Base-by-base conservation (phyloP, 2,797 vertebrate species). In the Zalophus californianus region DNA sequence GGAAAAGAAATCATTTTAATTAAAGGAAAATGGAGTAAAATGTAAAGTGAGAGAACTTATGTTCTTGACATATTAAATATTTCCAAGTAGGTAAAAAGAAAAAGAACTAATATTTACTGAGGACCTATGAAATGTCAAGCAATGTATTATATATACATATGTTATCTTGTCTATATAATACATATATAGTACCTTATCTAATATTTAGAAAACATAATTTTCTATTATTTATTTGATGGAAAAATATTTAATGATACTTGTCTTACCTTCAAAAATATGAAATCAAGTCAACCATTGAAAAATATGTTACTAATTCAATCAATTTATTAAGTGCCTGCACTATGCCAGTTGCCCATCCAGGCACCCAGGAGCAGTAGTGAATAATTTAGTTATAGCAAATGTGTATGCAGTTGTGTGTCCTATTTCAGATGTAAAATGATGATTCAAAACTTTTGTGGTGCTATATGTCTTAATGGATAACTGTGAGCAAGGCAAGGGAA, bases 21-120 rank as follows among this genome's bases (percentile, higher is more conserved):
- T 94, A 96, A 94, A 87, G 68, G 9, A 92, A 95, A 94, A 93
- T 84, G 52, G 18, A 13, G 79, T 87, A 86, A 97, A 98, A 95
- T 62, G 35, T 29, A 85, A 97, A 96, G 2, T 20, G 20, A 83
- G 29, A 94, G 23, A 96, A 95, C 85, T 92, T 83, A 60, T 50
- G 2, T n/a, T 70, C 96, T 91, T 97, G 62, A 73, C 60, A 82
- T 78, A 85, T 85, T 72, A 84, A 95, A 66, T 91, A 95, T 73
- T 92, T 97, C 38, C 56, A 95, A 56, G 86, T 79, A 96, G 52
- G 38, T 92, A 54, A 29, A 64, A 78, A 5, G 4, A 0, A 75
- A 80, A 15, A 94, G 4, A 75, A 68, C 50, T 91, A 79, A 79
- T 90, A 90, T 95, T 96, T 97, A 79, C 62, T 80, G n/a, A 56